Conservation (phyloP, 2,113 vertebrate species). For the Leiothrix lutea region DNA sequence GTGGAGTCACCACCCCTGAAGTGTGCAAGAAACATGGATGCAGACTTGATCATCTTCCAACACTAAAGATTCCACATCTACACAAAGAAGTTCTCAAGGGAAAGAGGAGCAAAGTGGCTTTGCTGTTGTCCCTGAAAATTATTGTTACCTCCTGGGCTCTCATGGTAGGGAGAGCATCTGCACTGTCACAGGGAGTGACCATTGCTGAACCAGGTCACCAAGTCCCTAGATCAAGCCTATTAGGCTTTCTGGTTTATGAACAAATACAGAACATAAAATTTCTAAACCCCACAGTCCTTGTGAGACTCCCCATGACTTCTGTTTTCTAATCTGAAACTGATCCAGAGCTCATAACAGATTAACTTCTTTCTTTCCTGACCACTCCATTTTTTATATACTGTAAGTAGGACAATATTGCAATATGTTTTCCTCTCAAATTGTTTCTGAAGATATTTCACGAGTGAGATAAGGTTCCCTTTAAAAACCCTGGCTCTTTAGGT, state of each 20-base stretch:
- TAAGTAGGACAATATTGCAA: not conserved
- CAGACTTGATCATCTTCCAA: too few relatives aligned
- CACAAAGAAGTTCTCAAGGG: too few relatives aligned
- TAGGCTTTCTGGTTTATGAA: not conserved
- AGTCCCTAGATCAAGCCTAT: not conserved
- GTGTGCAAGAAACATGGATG: fast-evolving
- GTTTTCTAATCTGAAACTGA: not conserved
- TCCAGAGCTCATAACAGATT: not conserved
- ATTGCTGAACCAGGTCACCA: not conserved
- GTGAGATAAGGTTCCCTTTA: constrained; percentile 3
- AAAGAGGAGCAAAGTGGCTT: fast-evolving
- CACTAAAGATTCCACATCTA: not conserved
- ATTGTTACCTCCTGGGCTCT: not conserved
- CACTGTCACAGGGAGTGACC: fast-evolving
- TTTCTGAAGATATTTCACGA: constrained; percentile 23
- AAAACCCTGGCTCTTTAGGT: constrained; percentile 38
- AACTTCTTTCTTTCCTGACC: not conserved
- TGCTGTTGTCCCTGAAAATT: fast-evolving
- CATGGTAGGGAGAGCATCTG: fast-evolving
- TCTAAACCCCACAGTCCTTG: not conserved
- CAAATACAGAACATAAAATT: not conserved
- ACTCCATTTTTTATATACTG: not conserved
- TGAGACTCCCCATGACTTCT: not conserved
- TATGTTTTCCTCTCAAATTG: not conserved
- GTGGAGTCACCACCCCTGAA: not conserved